These are phyloP conservation scores for Trochalopteron elliotii DNA, from an alignment of 2,113 vertebrate species.

Conservation along the genomic window DNA sequence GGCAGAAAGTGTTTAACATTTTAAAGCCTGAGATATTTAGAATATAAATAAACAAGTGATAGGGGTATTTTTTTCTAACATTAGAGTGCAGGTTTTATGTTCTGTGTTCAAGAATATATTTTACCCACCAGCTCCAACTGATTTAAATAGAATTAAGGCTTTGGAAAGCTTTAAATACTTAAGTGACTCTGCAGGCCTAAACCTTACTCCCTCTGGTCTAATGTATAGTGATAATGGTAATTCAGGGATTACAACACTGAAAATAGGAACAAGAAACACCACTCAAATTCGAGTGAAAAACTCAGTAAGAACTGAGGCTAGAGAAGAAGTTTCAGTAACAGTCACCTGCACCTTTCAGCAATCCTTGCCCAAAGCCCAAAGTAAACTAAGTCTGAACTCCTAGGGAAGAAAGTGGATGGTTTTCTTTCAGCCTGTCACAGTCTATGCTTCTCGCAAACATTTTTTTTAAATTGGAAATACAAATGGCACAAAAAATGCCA, in stretches of 20 bases:
- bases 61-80: not conserved
- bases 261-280: not conserved
- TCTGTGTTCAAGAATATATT: not conserved
- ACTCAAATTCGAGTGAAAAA: not conserved
- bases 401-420: rapidly evolving
- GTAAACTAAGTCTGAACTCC: not conserved
- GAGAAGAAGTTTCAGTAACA: not conserved
- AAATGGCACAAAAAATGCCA: not conserved
- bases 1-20: not conserved
- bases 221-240: not conserved
- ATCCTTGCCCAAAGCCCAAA: not conserved
- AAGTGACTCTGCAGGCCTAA: not conserved
- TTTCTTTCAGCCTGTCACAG: not conserved
- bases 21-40: not conserved
- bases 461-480: not conserved
- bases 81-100: not conserved
- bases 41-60: not conserved
- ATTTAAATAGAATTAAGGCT: not conserved
- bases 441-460: not conserved
- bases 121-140: not conserved
- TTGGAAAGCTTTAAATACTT: not conserved
- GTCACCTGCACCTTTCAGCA: not conserved
- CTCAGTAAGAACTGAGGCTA: not conserved
- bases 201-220: not conserved
- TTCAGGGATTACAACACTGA: not conserved